phyloP scores from a whole-genome alignment of 2,888 invertebrate species.

The Byasa hedistus region DNA sequence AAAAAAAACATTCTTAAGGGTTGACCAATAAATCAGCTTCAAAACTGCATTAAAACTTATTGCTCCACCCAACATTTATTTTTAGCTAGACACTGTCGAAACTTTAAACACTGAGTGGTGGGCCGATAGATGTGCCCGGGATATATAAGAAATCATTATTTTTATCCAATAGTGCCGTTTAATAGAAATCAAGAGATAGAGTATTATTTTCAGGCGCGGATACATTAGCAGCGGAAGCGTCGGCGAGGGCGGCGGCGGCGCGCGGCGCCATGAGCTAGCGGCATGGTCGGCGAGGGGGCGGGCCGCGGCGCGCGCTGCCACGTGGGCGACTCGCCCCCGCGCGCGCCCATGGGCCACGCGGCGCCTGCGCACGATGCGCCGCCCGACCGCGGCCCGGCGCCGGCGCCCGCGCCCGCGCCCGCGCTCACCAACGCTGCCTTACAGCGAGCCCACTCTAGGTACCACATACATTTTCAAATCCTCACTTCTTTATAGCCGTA shows the following conservation, averaged over 20 bases:
- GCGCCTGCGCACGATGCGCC: constrained; percentile 80
- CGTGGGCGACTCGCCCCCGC: constrained; percentile 81
- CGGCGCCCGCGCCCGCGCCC: constrained; percentile 67
- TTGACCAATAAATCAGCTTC: no score
- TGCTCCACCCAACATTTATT: no score
- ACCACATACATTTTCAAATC: constrained; percentile 17
- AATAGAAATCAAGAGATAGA: background rate
- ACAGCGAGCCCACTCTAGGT: constrained; percentile 86
- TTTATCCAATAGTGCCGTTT: no score
- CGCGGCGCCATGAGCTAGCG: constrained; percentile 75
- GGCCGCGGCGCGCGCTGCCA: constrained; percentile 82
- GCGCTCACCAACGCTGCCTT: constrained; percentile 69
- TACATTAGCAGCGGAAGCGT: constrained; percentile 51
- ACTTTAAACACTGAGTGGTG: no score
- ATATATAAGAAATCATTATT: no score
- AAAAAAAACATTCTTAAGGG: no score
- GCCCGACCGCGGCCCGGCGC: constrained; percentile 74
- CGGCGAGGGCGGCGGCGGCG: constrained; percentile 57
- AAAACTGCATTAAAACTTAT: no score
- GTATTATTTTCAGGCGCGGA: constrained; percentile 32
- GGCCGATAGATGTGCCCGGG: no score
- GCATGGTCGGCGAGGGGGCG: constrained; percentile 82
- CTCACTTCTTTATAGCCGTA: no score
- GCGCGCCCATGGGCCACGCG: constrained; percentile 80
- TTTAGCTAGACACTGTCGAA: no score